phyloP scores from a whole-genome alignment of 2,113 vertebrate genomes.

The Brachionichthys hirsutus region DNA sequence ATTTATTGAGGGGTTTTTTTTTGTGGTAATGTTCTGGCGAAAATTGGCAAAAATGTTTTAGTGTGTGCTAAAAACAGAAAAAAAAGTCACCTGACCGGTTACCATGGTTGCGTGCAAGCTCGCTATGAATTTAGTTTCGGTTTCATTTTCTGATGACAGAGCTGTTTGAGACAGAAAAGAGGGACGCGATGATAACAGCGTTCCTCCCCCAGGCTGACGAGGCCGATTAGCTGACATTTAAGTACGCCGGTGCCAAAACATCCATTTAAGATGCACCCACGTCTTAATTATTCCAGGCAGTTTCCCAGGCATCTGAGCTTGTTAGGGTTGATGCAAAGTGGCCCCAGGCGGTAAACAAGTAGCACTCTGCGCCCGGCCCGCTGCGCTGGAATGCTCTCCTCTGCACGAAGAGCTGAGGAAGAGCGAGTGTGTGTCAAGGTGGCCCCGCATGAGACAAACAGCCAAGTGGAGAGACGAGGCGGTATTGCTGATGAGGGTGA shows the following conservation, averaged over 20 bases:
- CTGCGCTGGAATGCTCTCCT: constrained; percentile 51
- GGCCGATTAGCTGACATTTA: constrained; percentile 1
- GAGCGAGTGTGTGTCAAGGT: constrained; percentile 16
- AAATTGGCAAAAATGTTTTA: too few species aligned
- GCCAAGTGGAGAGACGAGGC: constrained; percentile 26
- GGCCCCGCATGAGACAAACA: constrained; percentile 26
- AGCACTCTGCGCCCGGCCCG: constrained; percentile 64
- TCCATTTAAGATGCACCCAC: constrained; percentile 21
- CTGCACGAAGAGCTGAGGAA: constrained; percentile 19
- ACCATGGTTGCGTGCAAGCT: too few species aligned
- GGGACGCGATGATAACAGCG: background rate
- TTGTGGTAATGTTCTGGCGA: too few species aligned
- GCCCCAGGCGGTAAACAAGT: constrained; percentile 71
- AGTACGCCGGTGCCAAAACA: constrained; percentile 2
- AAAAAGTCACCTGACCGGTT: too few species aligned
- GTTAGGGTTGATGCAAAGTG: constrained; percentile 67
- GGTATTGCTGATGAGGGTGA: constrained; percentile 14
- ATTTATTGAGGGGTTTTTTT: too few species aligned
- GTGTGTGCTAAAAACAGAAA: too few species aligned
- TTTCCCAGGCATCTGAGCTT: constrained; percentile 68
- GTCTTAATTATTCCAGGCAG: constrained; percentile 46
- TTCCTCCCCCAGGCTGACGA: background rate
- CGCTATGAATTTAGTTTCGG: too few species aligned
- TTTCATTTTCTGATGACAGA: too few species aligned
- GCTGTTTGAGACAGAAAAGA: too few species aligned